phyloP scores from a whole-genome alignment of 2,113 vertebrate genomes.

The Pangasianodon gigas region DNA sequence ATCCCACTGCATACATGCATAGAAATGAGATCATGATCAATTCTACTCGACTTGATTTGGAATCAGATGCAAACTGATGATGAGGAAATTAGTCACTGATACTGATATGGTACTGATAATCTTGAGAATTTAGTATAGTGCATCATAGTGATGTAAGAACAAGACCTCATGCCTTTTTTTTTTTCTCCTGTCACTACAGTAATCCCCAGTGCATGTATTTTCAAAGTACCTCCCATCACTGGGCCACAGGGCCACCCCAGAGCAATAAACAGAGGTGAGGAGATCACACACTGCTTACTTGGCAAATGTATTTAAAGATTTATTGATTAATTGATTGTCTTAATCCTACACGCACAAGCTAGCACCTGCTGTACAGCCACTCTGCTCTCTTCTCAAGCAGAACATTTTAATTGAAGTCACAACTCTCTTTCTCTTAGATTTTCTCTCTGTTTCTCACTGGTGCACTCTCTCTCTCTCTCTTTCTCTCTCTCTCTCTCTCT shows the following conservation, averaged over 20 bases:
- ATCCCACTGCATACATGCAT: background rate
- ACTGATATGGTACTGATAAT: background rate
- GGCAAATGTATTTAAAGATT: slow-evolving; percentile 39
- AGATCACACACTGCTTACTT: slow-evolving; percentile 41
- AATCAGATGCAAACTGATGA: background rate
- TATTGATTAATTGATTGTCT: slow-evolving; percentile 54
- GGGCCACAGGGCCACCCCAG: slow-evolving; percentile 17
- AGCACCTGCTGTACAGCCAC: slow-evolving; percentile 40
- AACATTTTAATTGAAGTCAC: slow-evolving; percentile 53
- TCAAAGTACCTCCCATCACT: slow-evolving; percentile 16
- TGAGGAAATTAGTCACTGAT: background rate
- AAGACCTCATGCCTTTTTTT: background rate
- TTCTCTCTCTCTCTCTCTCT: background rate
- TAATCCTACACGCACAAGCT: slow-evolving; percentile 38
- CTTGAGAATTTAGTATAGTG: background rate
- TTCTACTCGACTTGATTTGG: background rate
- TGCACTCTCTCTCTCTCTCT: too few species aligned
- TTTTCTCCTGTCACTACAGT: background rate
- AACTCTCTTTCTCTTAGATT: slow-evolving; percentile 18
- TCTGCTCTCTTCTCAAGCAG: slow-evolving; percentile 33
- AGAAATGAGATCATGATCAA: background rate
- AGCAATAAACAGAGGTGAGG: slow-evolving; percentile 21
- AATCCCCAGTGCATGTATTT: background rate
- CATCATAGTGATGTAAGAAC: background rate
- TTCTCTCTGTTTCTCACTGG: slow-evolving; percentile 24